These are phyloP conservation scores for Phrynosoma blainvillii DNA, from an alignment of 2,113 vertebrate species.

Conservation along the genomic window DNA sequence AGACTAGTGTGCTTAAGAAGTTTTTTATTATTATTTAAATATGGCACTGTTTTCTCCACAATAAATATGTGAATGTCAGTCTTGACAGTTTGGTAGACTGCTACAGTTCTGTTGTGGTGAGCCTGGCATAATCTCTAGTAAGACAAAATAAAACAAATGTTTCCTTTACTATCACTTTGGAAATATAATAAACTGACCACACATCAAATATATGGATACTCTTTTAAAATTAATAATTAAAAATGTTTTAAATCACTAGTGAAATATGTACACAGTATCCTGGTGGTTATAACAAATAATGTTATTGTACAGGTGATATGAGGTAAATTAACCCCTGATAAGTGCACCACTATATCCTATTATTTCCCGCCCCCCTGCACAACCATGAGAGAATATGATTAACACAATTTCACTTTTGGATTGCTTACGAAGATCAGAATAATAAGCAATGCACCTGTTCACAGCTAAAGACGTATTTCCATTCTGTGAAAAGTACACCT, in stretches of 20 bases:
- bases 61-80: background rate
- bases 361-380: too few relatives aligned
- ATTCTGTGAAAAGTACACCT: too few relatives aligned
- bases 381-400: too few relatives aligned
- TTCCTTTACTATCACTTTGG: background rate
- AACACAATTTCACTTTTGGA: too few relatives aligned
- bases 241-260: background rate
- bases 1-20: constrained; percentile 26
- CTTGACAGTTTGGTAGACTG: background rate
- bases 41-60: constrained; percentile 5
- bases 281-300: too few relatives aligned
- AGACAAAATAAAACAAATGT: background rate
- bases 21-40: background rate
- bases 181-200: background rate
- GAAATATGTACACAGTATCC: too few relatives aligned
- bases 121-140: background rate
- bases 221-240: background rate
- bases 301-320: too few relatives aligned
- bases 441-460: too few relatives aligned
- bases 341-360: too few relatives aligned
- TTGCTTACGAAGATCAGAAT: too few relatives aligned
- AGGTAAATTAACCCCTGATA: too few relatives aligned
- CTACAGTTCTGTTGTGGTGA: background rate
- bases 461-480: too few relatives aligned
- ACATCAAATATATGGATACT: background rate